A percentile compares a stretch with the other conserved stretches of the same genome.
Evolutionary conservation across 2,113 vertebrate species (phyloP).

Genomic region (Anser cygnoides): DNA sequence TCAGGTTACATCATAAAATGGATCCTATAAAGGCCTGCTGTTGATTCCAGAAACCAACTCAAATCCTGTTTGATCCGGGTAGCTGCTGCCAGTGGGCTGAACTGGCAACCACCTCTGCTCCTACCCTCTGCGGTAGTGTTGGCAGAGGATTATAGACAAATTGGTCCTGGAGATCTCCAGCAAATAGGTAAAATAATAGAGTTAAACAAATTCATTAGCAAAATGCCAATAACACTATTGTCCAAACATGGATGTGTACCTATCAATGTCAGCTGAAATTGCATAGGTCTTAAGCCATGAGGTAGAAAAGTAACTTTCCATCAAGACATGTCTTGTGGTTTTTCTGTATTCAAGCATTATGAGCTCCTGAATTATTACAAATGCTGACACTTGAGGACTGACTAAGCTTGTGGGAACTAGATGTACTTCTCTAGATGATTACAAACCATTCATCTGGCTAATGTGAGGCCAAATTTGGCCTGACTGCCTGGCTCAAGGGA

Average conservation of each 20-base stretch:
- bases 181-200: background rate
- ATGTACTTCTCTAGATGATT: slow-evolving; percentile 28
- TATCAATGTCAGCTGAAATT: background rate
- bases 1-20: background rate
- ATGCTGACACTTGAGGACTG: background rate
- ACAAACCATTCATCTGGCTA: slow-evolving; percentile 44
- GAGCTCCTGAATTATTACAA: background rate
- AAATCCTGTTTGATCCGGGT: background rate
- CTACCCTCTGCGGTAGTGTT: background rate
- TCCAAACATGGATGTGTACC: background rate
- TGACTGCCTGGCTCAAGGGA: slow-evolving; percentile 35
- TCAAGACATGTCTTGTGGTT: background rate
- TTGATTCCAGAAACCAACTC: background rate
- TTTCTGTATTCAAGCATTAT: background rate
- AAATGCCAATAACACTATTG: background rate
- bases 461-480: slow-evolving; percentile 27
- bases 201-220: background rate
- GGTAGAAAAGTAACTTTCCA: background rate
- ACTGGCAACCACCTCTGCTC: background rate
- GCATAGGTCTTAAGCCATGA: background rate
- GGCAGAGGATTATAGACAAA: background rate
- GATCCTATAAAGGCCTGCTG: background rate
- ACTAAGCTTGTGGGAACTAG: background rate
- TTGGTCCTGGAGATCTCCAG: background rate
- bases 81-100: background rate